A percentile compares a stretch with the other conserved stretches of the same genome.
These are phyloP conservation scores for Lordiphosa fenestrarum DNA, from an alignment of 2,888 invertebrate genomes.

Conservation along the genomic window DNA sequence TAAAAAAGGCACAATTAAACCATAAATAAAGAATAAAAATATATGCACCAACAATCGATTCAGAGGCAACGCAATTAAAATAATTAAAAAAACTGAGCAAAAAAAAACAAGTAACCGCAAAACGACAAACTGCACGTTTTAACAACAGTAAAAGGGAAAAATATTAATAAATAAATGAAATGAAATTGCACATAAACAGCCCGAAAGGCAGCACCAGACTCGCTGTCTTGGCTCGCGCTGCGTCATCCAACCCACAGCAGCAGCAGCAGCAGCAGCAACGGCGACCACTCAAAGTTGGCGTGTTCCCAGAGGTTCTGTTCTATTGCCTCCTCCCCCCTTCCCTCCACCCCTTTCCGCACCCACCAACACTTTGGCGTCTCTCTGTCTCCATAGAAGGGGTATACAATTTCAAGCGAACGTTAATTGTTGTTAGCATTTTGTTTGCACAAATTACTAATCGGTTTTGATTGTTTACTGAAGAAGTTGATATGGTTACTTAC, in stretches of 20 bases:
- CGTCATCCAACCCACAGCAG: conserved; percentile 44
- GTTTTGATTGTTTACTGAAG: conserved; percentile 58
- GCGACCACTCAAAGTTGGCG: conserved; percentile 27
- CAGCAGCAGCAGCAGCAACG: too few species aligned
- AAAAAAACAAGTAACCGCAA: conserved; percentile 26
- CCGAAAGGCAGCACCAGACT: conserved; percentile 38
- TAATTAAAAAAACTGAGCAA: conserved; percentile 45
- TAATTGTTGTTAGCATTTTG: conserved; percentile 60
- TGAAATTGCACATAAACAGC: conserved; percentile 47
- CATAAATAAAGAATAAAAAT: conserved; percentile 40
- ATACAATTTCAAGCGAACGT: conserved; percentile 44
- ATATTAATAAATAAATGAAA: conserved; percentile 52
- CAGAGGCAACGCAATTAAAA: conserved; percentile 70
- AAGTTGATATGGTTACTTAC: conserved; percentile 7
- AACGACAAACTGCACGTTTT: conserved; percentile 65
- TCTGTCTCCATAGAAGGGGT: conserved; percentile 9
- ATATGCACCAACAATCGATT: conserved; percentile 44
- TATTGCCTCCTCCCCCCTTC: neutral
- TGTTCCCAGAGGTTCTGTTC: conserved; percentile 37
- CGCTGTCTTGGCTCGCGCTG: conserved; percentile 56
- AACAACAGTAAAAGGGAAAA: conserved; percentile 16
- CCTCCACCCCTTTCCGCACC: neutral
- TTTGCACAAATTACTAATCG: conserved; percentile 66
- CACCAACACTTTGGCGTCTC: neutral
- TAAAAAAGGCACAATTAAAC: conserved; percentile 33